Percentiles rank a stretch among this genome's conserved stretches.
Evolutionary conservation across 1,140 invertebrate species (phyloP).

Genomic region (Macrosteles quadrilineatus): DNA sequence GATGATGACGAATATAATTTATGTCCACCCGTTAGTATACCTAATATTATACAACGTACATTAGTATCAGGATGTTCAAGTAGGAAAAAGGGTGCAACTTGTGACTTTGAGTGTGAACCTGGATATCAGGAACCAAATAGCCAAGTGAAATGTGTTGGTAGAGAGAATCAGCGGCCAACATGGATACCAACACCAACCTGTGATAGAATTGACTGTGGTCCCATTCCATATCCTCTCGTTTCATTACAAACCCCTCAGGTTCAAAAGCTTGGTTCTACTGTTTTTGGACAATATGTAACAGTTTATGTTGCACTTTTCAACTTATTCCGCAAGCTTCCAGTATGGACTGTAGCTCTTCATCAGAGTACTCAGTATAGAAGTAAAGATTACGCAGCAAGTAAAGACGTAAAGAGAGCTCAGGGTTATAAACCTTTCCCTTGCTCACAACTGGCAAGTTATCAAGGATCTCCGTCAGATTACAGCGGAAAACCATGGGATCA

Average conservation of each 20-base stretch:
- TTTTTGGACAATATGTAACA: conserved; percentile 18
- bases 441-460: background rate
- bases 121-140: conserved; percentile 22
- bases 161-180: background rate
- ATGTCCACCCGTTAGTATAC: background rate
- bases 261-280: background rate
- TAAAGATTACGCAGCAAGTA: conserved; percentile 18
- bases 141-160: conserved; percentile 1
- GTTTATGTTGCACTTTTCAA: conserved; percentile 27
- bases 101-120: conserved; percentile 27
- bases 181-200: background rate
- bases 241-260: conserved; percentile 16
- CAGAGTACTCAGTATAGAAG: conserved; percentile 22
- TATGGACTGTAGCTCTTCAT: conserved; percentile 31
- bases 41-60: background rate
- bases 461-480: conserved; percentile 17
- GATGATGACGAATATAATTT: conserved; percentile 13
- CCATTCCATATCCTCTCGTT: background rate
- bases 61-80: conserved; percentile 8
- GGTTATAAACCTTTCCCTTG: conserved; percentile 24
- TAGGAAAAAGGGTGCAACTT: background rate
- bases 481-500: conserved; percentile 7
- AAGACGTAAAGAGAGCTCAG: conserved; percentile 9
- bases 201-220: background rate
- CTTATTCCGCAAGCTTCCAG: conserved; percentile 19